A percentile compares a stretch with the other conserved stretches of the same genome.
Evolutionary conservation across 2,888 invertebrate species (phyloP).

Genomic region (Sericinus montela): DNA sequence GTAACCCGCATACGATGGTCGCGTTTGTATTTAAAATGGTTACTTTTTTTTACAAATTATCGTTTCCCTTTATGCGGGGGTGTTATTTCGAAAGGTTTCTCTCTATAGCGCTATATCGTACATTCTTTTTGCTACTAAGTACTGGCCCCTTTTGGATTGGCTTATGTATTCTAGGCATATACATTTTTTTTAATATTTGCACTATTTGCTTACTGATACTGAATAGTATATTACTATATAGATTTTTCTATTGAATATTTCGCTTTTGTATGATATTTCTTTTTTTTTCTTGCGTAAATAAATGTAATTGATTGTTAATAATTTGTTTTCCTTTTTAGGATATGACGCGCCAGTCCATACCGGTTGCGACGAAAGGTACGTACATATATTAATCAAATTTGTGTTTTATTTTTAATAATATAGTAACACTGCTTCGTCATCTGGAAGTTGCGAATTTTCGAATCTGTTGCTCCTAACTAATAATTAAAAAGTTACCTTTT

Average conservation of each 20-base stretch:
- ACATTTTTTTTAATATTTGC: conserved; percentile 1
- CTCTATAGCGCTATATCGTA: conserved; percentile 2
- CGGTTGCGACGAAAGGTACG: conserved; percentile 75
- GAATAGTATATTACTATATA: not conserved
- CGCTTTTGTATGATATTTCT: conserved; percentile 3
- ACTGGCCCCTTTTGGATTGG: not conserved
- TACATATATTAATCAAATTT: conserved; percentile 20
- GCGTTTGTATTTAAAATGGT: not conserved
- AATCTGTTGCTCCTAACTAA: too few relatives aligned
- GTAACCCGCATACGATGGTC: conserved; percentile 8
- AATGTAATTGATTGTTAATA: conserved; percentile 32
- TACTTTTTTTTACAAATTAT: not conserved
- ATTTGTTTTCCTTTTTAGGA: conserved; percentile 64
- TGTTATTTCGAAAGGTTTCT: not conserved
- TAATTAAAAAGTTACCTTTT: too few relatives aligned
- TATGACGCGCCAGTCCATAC: conserved; percentile 77
- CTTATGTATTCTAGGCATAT: conserved; percentile 4
- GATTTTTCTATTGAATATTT: conserved; percentile 6
- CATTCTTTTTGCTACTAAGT: conserved; percentile 9
- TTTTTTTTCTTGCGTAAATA: conserved; percentile 12
- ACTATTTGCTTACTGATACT: conserved; percentile 4
- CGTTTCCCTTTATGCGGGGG: conserved; percentile 12
- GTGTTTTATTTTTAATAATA: not conserved
- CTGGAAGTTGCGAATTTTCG: too few relatives aligned
- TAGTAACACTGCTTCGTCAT: conserved; percentile 7